phyloP scores from a whole-genome alignment of 2,797 vertebrate genomes.

The Sparidentex hasta region DNA sequence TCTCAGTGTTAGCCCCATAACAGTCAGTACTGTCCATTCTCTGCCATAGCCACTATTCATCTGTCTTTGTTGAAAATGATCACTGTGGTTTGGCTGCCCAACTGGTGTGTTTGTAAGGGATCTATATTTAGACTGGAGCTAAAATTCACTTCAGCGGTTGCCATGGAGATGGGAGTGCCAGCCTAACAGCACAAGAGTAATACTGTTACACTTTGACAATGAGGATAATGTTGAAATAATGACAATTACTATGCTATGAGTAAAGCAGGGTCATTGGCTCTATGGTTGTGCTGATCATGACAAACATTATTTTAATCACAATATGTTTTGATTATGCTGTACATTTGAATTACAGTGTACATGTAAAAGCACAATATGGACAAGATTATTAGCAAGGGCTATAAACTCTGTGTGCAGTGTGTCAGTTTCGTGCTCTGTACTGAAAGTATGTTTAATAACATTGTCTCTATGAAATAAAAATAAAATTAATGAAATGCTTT shows the following conservation, averaged over 20 bases:
- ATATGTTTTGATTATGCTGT: too few species aligned
- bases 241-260: conserved; percentile 16
- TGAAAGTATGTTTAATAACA: too few species aligned
- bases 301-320: background rate
- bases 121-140: conserved; percentile 82
- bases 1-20: background rate
- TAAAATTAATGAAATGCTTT: too few species aligned
- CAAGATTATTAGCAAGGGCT: too few species aligned
- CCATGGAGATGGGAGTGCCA: conserved; percentile 78
- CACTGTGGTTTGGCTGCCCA: conserved; percentile 33
- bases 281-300: background rate
- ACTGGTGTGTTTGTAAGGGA: conserved; percentile 54
- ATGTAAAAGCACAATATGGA: too few species aligned
- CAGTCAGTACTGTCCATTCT: conserved; percentile 7
- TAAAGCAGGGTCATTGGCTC: background rate
- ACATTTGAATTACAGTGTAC: too few species aligned
- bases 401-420: too few species aligned
- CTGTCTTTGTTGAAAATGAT: conserved; percentile 37
- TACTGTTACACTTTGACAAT: conserved; percentile 28
- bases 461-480: too few species aligned
- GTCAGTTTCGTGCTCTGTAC: too few species aligned
- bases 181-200: conserved; percentile 55
- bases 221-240: conserved; percentile 25
- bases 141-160: conserved; percentile 78
- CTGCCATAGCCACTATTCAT: background rate